Evolutionary conservation across 2,888 invertebrate genomes (phyloP).

Genomic region (Leucoptera coffeella): DNA sequence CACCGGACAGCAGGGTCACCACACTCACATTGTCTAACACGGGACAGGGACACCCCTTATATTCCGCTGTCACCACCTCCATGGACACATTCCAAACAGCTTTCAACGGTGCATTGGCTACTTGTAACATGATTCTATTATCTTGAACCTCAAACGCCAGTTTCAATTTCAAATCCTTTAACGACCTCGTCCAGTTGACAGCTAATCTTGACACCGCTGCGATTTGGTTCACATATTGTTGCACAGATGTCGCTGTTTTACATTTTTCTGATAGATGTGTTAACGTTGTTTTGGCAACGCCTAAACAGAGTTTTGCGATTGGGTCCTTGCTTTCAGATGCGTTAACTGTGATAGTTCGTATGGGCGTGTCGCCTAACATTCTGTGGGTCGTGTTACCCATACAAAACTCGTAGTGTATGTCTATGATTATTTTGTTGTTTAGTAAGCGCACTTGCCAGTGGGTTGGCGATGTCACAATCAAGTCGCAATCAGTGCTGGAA

Average conservation of each 20-base stretch:
- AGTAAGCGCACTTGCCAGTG: too few species aligned
- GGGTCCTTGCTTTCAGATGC: too few species aligned
- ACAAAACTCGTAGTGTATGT: too few species aligned
- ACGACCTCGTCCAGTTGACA: slow-evolving; percentile 17
- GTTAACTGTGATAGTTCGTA: too few species aligned
- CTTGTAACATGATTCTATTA: slow-evolving; percentile 12
- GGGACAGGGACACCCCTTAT: slow-evolving; percentile 18
- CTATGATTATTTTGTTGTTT: too few species aligned
- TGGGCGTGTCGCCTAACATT: too few species aligned
- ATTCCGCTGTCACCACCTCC: slow-evolving; percentile 15
- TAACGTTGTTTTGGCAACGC: too few species aligned
- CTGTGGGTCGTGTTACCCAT: too few species aligned
- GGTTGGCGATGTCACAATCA: too few species aligned
- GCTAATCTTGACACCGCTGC: slow-evolving; percentile 7
- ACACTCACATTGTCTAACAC: background rate
- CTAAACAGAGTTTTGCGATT: too few species aligned
- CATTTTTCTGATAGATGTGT: too few species aligned
- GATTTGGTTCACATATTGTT: background rate
- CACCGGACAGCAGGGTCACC: background rate
- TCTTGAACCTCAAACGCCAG: slow-evolving; percentile 24
- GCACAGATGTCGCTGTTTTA: background rate
- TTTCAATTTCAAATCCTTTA: slow-evolving; percentile 19
- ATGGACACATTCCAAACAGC: slow-evolving; percentile 30
- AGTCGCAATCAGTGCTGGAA: too few species aligned
- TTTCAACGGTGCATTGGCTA: slow-evolving; percentile 28